A percentile compares a stretch with the other conserved stretches of the same genome.
Conservation (phyloP, 2,113 vertebrate species). For the Dasyprocta punctata region DNA sequence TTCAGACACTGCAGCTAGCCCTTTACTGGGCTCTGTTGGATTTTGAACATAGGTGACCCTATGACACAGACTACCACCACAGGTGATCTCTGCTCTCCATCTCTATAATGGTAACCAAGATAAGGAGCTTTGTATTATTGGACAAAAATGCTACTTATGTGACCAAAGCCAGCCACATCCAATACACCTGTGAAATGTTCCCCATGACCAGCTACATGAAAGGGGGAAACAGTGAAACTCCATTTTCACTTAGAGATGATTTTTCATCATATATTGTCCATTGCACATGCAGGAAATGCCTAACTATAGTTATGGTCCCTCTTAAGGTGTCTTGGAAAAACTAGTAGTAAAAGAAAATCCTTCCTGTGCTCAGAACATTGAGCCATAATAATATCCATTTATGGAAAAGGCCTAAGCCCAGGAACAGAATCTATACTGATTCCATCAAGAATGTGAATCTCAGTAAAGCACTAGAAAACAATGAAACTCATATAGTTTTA, state of each 20-base stretch:
- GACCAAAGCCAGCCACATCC: not conserved
- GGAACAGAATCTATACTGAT: not conserved
- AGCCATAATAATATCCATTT: not conserved
- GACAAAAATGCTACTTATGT: not conserved
- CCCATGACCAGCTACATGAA: not conserved
- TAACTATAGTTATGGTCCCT: not conserved
- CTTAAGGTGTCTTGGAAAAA: not conserved
- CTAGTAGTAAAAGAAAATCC: not conserved
- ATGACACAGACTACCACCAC: not conserved
- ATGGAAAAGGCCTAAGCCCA: not conserved
- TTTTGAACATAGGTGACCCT: not conserved
- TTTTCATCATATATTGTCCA: not conserved
- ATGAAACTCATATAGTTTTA: too few relatives aligned
- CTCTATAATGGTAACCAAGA: not conserved
- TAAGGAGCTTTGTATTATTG: not conserved
- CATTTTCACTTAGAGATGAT: not conserved
- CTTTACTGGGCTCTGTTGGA: not conserved
- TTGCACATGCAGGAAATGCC: not conserved
- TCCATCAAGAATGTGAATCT: too few relatives aligned
- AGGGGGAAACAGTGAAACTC: not conserved
- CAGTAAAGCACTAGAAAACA: too few relatives aligned
- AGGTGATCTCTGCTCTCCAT: not conserved
- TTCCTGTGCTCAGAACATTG: not conserved
- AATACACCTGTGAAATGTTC: not conserved
- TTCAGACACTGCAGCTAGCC: not conserved